phyloP scores from a whole-genome alignment of 2,113 vertebrate genomes.

The Syngnathus floridae region DNA sequence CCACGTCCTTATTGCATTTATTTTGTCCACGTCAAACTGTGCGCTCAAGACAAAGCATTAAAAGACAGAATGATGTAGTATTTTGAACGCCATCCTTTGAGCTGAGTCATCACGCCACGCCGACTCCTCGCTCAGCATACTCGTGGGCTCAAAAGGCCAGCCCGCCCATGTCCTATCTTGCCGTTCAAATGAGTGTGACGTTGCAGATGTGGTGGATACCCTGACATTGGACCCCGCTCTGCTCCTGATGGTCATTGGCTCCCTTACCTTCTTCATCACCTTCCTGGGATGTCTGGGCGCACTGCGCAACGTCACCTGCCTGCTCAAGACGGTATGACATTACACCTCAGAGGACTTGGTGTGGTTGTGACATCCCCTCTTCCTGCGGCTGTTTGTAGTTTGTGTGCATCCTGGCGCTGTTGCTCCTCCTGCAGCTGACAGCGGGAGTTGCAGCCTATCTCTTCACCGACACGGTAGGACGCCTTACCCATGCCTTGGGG shows the following conservation, averaged over 20 bases:
- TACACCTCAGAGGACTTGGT: no score
- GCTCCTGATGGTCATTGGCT: slow-evolving; percentile 67
- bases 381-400: slow-evolving; percentile 58
- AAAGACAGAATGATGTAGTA: no score
- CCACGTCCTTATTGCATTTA: no score
- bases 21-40: no score
- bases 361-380: no score
- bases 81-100: no score
- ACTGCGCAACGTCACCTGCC: slow-evolving; percentile 59
- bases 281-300: slow-evolving; percentile 76
- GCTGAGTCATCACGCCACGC: no score
- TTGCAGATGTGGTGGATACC: slow-evolving; percentile 71
- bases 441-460: slow-evolving; percentile 66
- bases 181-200: slow-evolving; percentile 2
- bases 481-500: no score
- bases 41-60: no score
- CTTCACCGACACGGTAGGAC: slow-evolving; percentile 71
- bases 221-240: slow-evolving; percentile 70
- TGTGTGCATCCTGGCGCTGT: slow-evolving; percentile 57
- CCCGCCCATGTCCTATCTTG: no score
- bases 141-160: no score
- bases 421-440: slow-evolving; percentile 71
- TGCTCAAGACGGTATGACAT: slow-evolving; percentile 61
- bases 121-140: no score
- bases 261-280: slow-evolving; percentile 68